These are phyloP conservation scores for Melanchra persicariae DNA, from an alignment of 2,888 invertebrate genomes.

Conservation along the genomic window DNA sequence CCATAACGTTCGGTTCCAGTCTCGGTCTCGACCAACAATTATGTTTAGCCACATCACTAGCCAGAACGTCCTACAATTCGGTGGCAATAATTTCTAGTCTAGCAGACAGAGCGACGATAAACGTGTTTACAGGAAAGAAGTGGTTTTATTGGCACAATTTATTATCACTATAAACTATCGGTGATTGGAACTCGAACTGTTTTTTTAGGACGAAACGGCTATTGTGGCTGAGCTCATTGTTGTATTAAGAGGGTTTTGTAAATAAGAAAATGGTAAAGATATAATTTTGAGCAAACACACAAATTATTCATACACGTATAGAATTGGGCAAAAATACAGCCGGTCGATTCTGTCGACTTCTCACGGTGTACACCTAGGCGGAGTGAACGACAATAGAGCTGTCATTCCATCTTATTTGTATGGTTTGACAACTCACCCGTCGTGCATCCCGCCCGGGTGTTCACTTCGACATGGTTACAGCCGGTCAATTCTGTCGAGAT, in stretches of 20 bases:
- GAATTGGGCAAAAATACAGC: too few relatives aligned
- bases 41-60: conserved; percentile 44
- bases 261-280: neutral
- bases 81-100: conserved; percentile 60
- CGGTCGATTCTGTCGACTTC: too few relatives aligned
- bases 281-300: too few relatives aligned
- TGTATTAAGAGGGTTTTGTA: neutral
- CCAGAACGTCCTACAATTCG: conserved; percentile 34
- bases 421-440: too few relatives aligned
- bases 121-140: conserved; percentile 65
- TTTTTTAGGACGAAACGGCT: conserved; percentile 9
- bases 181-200: conserved; percentile 17
- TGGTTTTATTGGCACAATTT: conserved; percentile 57
- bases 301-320: too few relatives aligned
- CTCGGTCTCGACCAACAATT: neutral
- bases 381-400: too few relatives aligned
- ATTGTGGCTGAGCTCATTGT: neutral
- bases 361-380: too few relatives aligned
- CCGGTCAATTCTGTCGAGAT: too few relatives aligned
- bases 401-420: too few relatives aligned
- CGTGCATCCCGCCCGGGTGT: too few relatives aligned
- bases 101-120: conserved; percentile 56
- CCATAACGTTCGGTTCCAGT: neutral
- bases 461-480: too few relatives aligned
- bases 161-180: conserved; percentile 50